A percentile compares a stretch with the other conserved stretches of the same genome.
Conservation (phyloP, 2,888 invertebrate genomes). For the Agrotis ipsilon region DNA sequence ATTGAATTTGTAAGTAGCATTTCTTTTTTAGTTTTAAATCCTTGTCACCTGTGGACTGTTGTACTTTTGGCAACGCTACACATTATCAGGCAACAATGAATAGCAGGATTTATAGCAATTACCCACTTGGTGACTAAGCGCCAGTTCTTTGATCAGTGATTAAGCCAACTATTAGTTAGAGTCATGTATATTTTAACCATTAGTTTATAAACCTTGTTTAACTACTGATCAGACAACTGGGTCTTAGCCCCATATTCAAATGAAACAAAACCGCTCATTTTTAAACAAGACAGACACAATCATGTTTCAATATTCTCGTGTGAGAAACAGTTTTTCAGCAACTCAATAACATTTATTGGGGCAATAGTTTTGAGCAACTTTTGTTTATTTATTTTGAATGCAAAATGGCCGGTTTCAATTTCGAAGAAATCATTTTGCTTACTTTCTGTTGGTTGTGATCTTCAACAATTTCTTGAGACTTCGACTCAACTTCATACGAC, state of each 20-base stretch:
- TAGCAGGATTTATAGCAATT: too few relatives aligned
- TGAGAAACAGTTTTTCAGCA: background rate
- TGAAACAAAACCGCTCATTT: background rate
- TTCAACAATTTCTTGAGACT: background rate
- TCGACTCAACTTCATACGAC: background rate
- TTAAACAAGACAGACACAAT: background rate
- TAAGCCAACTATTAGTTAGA: too few relatives aligned
- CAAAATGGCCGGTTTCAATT: background rate
- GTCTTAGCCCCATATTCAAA: background rate
- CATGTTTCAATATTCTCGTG: background rate
- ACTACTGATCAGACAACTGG: too few relatives aligned
- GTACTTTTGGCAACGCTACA: background rate
- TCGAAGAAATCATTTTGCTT: background rate
- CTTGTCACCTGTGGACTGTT: background rate
- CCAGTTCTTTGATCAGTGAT: too few relatives aligned
- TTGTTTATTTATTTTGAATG: background rate
- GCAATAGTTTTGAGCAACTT: background rate
- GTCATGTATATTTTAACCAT: too few relatives aligned
- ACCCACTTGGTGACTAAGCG: too few relatives aligned
- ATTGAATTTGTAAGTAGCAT: constrained; percentile 95
- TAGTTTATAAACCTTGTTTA: too few relatives aligned
- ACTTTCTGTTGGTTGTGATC: background rate
- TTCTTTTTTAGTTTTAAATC: background rate
- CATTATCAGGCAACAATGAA: background rate
- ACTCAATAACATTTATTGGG: constrained; percentile 1